Evolutionary conservation across 2,797 vertebrate species (phyloP).

Genomic region (Vireo griseus): DNA sequence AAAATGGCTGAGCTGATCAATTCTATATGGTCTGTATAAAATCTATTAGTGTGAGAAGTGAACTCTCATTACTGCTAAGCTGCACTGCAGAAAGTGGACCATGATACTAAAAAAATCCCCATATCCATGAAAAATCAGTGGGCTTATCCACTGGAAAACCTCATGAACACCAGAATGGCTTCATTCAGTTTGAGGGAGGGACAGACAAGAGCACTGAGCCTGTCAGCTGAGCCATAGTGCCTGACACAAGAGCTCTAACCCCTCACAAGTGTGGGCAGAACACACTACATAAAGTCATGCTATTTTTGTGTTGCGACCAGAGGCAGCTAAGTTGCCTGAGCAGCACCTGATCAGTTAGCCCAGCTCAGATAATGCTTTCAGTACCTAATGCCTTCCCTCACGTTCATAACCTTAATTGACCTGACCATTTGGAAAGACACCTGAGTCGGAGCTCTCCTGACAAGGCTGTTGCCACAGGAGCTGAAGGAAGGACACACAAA

Average conservation of each 20-base stretch:
- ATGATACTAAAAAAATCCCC: background rate
- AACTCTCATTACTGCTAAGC: background rate
- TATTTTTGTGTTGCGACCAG: background rate
- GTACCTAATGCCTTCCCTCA: background rate
- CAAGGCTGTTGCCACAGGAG: background rate
- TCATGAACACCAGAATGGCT: background rate
- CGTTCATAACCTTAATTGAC: background rate
- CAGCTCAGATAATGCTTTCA: background rate
- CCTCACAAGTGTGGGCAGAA: background rate
- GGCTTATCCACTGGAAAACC: background rate
- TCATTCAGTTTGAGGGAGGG: background rate
- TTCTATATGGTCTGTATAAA: background rate
- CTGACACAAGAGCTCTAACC: background rate
- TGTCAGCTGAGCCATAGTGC: background rate
- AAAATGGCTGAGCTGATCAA: background rate
- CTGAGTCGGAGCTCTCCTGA: background rate
- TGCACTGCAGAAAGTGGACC: background rate
- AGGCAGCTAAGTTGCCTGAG: slow-evolving; percentile 19
- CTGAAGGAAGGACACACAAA: slow-evolving; percentile 53
- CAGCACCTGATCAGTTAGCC: background rate
- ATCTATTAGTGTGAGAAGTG: background rate
- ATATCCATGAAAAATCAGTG: background rate
- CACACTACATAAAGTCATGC: background rate
- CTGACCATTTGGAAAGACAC: background rate
- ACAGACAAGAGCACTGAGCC: background rate